Percentiles rank a stretch among this genome's conserved stretches.
These are phyloP conservation scores for Oasisia sp. DNA, from an alignment of 2,888 invertebrate species.

Conservation along the genomic window DNA sequence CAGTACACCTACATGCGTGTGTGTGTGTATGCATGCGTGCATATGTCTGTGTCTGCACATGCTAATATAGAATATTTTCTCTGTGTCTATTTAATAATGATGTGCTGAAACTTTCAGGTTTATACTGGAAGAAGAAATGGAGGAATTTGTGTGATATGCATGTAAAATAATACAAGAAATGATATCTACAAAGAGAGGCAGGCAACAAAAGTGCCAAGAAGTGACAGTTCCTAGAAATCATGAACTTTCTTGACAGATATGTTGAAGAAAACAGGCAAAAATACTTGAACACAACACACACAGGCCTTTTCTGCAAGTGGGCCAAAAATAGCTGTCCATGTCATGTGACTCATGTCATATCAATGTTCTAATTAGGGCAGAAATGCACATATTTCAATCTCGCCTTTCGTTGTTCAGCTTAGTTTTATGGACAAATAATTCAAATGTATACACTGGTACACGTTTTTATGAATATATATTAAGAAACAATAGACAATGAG, in stretches of 20 bases:
- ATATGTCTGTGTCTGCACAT: not conserved
- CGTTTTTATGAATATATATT: no score
- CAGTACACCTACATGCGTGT: not conserved
- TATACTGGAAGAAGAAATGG: slow-evolving; percentile 19
- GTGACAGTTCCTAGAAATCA: not conserved
- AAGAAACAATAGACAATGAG: no score
- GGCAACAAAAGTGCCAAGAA: slow-evolving; percentile 2
- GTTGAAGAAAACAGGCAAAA: slow-evolving; percentile 18
- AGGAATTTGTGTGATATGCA: slow-evolving; percentile 6
- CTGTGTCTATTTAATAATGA: no score
- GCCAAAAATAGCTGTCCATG: not conserved
- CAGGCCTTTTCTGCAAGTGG: no score
- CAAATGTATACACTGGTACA: no score
- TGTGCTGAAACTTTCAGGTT: not conserved
- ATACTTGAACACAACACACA: not conserved
- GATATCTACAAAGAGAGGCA: not conserved
- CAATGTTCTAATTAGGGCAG: not conserved
- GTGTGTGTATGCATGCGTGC: not conserved
- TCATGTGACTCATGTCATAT: no score
- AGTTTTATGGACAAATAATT: not conserved
- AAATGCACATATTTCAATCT: not conserved
- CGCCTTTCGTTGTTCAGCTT: not conserved
- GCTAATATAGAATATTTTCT: not conserved
- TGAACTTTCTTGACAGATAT: slow-evolving; percentile 18
- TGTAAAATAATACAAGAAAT: slow-evolving; percentile 13